phyloP scores from a whole-genome alignment of 2,888 invertebrate species.

The Philonicus albiceps region DNA sequence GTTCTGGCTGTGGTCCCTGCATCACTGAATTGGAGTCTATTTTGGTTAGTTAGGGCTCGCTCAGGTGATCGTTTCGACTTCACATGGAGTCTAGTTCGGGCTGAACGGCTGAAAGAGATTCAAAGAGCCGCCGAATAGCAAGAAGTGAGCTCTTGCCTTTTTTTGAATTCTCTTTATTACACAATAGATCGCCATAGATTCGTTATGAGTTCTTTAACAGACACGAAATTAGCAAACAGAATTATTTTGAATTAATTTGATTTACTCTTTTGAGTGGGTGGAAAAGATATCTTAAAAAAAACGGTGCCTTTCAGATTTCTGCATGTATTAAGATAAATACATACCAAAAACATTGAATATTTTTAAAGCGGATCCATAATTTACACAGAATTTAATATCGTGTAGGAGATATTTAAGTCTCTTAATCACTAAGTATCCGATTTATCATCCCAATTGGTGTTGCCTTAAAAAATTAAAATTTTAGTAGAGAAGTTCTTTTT shows the following conservation, averaged over 20 bases:
- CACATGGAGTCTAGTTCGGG: not conserved
- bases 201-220: not conserved
- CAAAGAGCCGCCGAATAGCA: not conserved
- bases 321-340: not conserved
- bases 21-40: not conserved
- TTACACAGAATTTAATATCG: not conserved
- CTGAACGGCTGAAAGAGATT: not conserved
- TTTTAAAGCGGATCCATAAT: not conserved
- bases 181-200: not conserved
- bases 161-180: not conserved
- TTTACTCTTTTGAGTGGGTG: not conserved
- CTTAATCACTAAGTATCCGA: conserved; percentile 47
- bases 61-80: not conserved
- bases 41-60: not conserved
- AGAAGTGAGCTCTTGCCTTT: not conserved
- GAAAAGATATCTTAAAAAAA: not conserved
- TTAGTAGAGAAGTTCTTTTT: no score
- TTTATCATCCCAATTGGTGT: no score
- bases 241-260: not conserved
- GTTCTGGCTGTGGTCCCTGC: not conserved
- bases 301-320: not conserved
- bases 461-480: no score
- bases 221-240: not conserved
- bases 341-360: not conserved
- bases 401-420: conserved; percentile 62